Evolutionary conservation across 1,140 invertebrate species (phyloP), one percentile per base, ranked within the genome.

Genomic region (Calephelis nemesis): DNA sequence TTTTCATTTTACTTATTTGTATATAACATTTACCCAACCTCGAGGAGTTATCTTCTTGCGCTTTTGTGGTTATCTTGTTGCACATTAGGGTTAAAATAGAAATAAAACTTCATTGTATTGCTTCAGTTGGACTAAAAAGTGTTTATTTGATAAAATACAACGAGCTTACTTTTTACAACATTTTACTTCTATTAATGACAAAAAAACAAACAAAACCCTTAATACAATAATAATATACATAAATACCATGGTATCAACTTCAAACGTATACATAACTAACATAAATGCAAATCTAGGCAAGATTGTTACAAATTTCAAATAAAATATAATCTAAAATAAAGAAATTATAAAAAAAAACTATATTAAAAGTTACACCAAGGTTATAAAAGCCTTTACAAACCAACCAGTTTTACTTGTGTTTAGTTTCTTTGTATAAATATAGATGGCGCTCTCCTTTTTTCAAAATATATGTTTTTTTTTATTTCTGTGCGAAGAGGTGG

Each of bases 131-230:
- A 91, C 88, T 91, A 91, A 91, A 91, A 91, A 90, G 88, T 91
- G 87, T 91, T 91, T 91, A 91, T 91, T 91, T 90, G 88, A 90
- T 91, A 91, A 91, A 91, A 91, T 91, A 91, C 88, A 91, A 91
- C 88, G 87, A 91, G 88, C 87, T 91, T 91, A 91, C 86, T 91
- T 91, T 91, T 91, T 91, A 90, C 88, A 91, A 91, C 88, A 91
- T 91, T 91, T 91, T 90, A 91, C 82, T 88, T 88, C 88, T 91
- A 91, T 87, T 83, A 91, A 91, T 91, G 87, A 90, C 85, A 89
- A 91, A 90, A 73, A 85, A 90, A 91, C 87, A 91, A 91, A 90
- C 87, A 91, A 90, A 91, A 90, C 88, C 85, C 86, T 90, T 90
- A 90, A 88, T 88, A 82, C 77, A 91, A 89, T 90, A 88, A 87